These are phyloP conservation scores for Montipora capricornis DNA, from an alignment of 64 coral and sea anemone species.

Conservation along the genomic window DNA sequence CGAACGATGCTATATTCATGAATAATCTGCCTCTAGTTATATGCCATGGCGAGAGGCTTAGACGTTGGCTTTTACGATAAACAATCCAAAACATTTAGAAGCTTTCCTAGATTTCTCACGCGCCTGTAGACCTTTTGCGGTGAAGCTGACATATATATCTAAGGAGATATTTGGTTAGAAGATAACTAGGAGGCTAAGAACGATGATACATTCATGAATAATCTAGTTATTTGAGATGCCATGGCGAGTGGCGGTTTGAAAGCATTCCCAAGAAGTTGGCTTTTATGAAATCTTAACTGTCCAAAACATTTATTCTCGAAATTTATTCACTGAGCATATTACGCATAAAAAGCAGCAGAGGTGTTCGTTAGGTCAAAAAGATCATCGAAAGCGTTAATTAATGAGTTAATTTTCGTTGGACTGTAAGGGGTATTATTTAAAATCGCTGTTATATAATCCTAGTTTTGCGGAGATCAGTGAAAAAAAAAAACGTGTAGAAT, in stretches of 20 bases:
- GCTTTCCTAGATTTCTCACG: background rate
- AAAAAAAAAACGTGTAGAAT: no score
- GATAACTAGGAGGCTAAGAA: background rate
- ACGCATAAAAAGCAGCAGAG: no score
- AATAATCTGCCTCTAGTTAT: background rate
- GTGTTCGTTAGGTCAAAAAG: no score
- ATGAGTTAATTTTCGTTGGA: no score
- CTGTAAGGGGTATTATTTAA: no score
- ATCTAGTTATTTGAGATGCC: background rate
- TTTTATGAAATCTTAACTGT: background rate
- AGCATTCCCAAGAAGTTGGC: background rate
- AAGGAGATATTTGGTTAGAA: background rate
- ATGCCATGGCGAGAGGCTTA: background rate
- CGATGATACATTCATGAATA: background rate
- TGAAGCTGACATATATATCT: no score
- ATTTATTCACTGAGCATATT: no score
- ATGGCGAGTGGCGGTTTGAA: background rate
- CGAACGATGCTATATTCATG: background rate
- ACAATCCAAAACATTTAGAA: background rate
- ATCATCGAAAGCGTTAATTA: no score
- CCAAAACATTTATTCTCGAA: background rate
- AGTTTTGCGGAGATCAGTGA: no score
- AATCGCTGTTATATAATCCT: no score
- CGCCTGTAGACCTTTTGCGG: no score
- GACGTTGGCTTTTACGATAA: background rate